phyloP scores from a whole-genome alignment of 2,113 vertebrate species.

The Lepus europaeus region DNA sequence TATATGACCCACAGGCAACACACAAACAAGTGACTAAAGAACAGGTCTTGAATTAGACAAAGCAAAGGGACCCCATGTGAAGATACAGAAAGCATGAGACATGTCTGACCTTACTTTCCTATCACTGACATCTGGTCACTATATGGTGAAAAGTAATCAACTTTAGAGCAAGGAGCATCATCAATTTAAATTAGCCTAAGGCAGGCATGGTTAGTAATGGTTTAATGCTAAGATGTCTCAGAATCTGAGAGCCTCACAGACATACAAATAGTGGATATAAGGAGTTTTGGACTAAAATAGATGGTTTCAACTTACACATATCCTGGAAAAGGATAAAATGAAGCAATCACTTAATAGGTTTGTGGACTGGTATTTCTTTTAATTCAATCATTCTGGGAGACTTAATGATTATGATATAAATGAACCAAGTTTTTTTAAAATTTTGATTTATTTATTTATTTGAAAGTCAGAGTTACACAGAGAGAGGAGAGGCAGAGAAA shows the following conservation, averaged over 20 bases:
- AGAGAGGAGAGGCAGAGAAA: too few species aligned
- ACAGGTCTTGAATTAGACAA: not conserved
- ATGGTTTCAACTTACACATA: not conserved
- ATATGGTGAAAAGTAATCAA: not conserved
- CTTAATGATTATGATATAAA: not conserved
- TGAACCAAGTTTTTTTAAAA: not conserved
- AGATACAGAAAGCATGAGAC: not conserved
- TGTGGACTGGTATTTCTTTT: not conserved
- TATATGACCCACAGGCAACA: not conserved
- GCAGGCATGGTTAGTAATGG: not conserved
- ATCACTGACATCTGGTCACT: not conserved
- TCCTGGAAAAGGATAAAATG: not conserved
- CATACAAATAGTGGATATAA: not conserved
- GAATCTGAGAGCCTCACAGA: not conserved
- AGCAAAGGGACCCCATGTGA: not conserved
- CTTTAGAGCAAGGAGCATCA: not conserved
- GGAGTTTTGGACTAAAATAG: not conserved
- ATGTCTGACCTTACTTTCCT: not conserved
- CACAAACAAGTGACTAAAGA: not conserved
- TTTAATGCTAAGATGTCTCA: not conserved
- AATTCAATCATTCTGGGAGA: not conserved
- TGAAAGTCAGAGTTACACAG: too few species aligned
- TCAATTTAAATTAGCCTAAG: conserved; percentile 4
- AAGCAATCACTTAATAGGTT: not conserved
- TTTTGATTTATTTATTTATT: too few species aligned